Percentiles rank a stretch among this genome's conserved stretches.
Evolutionary conservation across 2,113 vertebrate genomes (phyloP).

Genomic region (Paramormyrops kingsleyae): DNA sequence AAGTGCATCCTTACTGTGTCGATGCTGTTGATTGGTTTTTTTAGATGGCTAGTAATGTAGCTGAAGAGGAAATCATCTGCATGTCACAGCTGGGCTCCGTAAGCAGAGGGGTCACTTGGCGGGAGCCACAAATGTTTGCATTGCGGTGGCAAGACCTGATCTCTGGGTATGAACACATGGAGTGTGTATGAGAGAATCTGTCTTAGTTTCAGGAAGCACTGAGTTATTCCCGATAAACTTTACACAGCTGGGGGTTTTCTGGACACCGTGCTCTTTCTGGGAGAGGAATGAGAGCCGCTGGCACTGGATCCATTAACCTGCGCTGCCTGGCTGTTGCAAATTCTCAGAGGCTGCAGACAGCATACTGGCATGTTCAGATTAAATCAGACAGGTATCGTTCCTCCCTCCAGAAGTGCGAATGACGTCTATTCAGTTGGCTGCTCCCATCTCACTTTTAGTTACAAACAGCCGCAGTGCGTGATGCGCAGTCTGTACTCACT

Average conservation of each 20-base stretch:
- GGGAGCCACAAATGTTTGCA: background rate
- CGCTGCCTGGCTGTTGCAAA: background rate
- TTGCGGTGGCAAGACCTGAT: background rate
- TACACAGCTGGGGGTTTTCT: background rate
- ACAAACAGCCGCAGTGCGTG: background rate
- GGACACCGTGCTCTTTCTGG: background rate
- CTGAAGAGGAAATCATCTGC: background rate
- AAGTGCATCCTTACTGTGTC: background rate
- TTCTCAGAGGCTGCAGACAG: background rate
- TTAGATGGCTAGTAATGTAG: background rate
- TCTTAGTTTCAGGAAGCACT: background rate
- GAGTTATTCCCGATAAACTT: background rate
- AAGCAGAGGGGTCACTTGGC: background rate
- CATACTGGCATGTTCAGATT: background rate
- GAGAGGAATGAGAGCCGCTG: background rate
- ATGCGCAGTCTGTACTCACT: background rate
- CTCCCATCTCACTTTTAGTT: background rate
- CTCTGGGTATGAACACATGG: background rate
- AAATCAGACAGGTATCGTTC: background rate
- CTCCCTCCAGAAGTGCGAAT: background rate
- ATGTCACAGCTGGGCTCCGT: background rate
- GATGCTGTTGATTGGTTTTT: background rate
- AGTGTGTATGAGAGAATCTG: background rate
- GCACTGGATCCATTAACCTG: background rate
- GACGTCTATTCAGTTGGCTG: background rate